Evolutionary conservation across 2,113 vertebrate genomes (phyloP).

Genomic region (Ciconia boyciana): DNA sequence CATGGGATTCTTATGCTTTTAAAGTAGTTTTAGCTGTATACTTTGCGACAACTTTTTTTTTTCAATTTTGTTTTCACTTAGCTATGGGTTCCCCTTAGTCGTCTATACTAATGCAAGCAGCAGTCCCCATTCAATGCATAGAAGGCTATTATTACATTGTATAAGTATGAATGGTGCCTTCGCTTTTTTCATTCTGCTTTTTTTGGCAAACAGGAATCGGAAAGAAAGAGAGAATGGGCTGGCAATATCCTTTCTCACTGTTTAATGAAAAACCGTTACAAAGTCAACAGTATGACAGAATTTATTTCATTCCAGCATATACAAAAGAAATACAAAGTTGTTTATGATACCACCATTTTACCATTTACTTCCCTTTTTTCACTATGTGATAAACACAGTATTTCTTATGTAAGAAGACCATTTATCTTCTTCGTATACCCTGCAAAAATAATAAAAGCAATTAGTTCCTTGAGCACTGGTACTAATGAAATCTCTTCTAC

Average conservation of each 20-base stretch:
- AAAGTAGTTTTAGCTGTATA: neutral
- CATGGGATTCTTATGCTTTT: neutral
- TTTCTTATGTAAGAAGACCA: neutral
- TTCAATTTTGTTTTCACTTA: neutral
- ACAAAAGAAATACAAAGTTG: neutral
- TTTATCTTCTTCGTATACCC: neutral
- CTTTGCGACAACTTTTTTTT: neutral
- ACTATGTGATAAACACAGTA: neutral
- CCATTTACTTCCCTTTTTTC: neutral
- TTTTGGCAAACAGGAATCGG: neutral
- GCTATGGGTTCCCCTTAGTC: neutral
- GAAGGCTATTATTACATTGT: neutral
- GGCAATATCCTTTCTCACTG: neutral
- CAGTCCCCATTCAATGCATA: neutral
- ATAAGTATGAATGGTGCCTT: neutral
- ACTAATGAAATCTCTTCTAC: neutral
- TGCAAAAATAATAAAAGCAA: neutral
- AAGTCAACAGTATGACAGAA: neutral
- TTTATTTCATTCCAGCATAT: neutral
- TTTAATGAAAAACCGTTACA: neutral
- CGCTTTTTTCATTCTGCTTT: neutral
- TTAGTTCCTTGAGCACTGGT: neutral
- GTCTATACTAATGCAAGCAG: neutral
- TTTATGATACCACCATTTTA: slow-evolving; percentile 4
- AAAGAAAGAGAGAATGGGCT: neutral